These are phyloP conservation scores for Leptoteleia sp. DNA, from an alignment of 1,140 invertebrate species.

Conservation along the genomic window DNA sequence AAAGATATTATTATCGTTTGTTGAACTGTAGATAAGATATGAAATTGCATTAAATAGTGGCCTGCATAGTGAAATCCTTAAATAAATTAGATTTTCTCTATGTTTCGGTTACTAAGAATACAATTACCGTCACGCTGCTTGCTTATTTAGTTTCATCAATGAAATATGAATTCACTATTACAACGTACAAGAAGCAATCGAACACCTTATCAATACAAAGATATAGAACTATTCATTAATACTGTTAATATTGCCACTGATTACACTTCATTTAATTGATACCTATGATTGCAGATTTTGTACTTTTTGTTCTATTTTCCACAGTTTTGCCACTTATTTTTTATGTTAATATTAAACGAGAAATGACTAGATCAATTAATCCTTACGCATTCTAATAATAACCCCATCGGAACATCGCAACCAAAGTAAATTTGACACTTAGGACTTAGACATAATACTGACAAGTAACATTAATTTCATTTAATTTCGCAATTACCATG, in stretches of 20 bases:
- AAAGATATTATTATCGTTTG: conserved; percentile 5
- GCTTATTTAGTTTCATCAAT: too few relatives aligned
- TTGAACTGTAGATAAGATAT: conserved; percentile 20
- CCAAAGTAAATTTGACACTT: background rate
- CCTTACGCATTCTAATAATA: background rate
- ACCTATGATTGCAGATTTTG: background rate
- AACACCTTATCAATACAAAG: too few relatives aligned
- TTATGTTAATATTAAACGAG: conserved; percentile 4
- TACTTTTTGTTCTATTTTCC: too few relatives aligned
- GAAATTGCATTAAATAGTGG: conserved; percentile 73
- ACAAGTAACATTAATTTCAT: background rate
- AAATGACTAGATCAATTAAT: conserved; percentile 20
- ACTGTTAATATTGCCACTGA: conserved; percentile 4
- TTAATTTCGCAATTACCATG: background rate
- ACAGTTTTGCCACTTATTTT: too few relatives aligned
- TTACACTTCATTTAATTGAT: background rate
- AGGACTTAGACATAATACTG: conserved; percentile 11
- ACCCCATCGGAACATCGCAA: conserved; percentile 2
- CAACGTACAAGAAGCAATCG: too few relatives aligned
- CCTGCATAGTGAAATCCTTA: conserved; percentile 70
- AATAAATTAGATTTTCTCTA: conserved; percentile 29
- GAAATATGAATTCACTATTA: too few relatives aligned
- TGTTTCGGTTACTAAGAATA: conserved; percentile 19
- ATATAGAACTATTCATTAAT: too few relatives aligned
- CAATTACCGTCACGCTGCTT: too few relatives aligned